Evolutionary conservation across 2,888 invertebrate genomes (phyloP).

Genomic region (Melanargia galathea): DNA sequence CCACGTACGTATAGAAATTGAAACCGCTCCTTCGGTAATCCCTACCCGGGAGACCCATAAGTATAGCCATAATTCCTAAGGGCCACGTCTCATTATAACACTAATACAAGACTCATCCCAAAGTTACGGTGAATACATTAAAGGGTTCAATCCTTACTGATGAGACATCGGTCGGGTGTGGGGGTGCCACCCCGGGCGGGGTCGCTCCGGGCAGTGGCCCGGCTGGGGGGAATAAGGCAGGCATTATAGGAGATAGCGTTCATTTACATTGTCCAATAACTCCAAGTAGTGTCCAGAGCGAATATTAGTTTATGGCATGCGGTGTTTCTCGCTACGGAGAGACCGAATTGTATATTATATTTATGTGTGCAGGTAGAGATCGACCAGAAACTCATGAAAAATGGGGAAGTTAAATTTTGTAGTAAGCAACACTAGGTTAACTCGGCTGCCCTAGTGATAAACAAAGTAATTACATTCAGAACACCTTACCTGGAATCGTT

Average conservation of each 20-base stretch:
- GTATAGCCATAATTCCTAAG: conserved; percentile 80
- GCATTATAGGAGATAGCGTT: conserved; percentile 82
- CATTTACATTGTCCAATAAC: conserved; percentile 84
- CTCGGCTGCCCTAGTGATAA: too few species aligned
- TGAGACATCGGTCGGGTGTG: conserved; percentile 74
- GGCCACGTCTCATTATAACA: conserved; percentile 82
- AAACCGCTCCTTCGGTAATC: conserved; percentile 77
- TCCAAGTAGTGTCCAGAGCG: conserved; percentile 80
- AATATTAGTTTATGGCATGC: conserved; percentile 80
- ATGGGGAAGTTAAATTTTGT: too few species aligned
- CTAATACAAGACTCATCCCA: conserved; percentile 82
- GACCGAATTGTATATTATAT: conserved; percentile 41
- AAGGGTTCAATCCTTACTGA: conserved; percentile 82
- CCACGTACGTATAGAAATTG: conserved; percentile 69
- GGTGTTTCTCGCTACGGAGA: conserved; percentile 51
- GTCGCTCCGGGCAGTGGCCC: conserved; percentile 70
- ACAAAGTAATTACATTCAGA: too few species aligned
- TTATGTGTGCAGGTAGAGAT: conserved; percentile 38
- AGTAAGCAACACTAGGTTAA: too few species aligned
- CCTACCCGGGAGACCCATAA: conserved; percentile 69
- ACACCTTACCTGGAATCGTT: too few species aligned
- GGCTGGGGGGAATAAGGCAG: conserved; percentile 75
- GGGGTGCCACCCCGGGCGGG: conserved; percentile 69
- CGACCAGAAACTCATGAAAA: too few species aligned
- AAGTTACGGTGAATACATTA: conserved; percentile 83